Conservation (phyloP, 2,888 invertebrate species). For the Sminthurides aquaticus region DNA sequence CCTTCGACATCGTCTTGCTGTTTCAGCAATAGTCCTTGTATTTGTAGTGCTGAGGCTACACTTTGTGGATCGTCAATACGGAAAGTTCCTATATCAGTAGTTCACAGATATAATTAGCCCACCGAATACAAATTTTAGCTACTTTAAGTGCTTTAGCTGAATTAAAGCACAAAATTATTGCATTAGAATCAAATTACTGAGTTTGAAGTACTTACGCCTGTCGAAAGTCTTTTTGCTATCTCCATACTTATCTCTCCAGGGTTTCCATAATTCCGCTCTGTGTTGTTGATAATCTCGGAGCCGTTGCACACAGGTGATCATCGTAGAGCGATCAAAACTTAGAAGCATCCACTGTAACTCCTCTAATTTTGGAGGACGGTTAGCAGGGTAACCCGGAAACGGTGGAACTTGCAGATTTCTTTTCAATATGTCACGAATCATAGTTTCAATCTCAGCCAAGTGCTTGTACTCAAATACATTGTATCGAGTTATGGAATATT, state of each 20-base stretch:
- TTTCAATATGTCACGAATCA: slow-evolving; percentile 24
- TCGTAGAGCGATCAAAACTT: slow-evolving; percentile 28
- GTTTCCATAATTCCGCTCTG: slow-evolving; percentile 22
- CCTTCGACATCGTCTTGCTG: neutral
- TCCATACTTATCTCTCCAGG: slow-evolving; percentile 30
- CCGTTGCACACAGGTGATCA: slow-evolving; percentile 24
- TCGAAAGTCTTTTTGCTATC: slow-evolving; percentile 35
- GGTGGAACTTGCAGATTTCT: slow-evolving; percentile 1
- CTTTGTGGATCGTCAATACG: slow-evolving; percentile 37
- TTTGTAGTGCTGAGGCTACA: slow-evolving; percentile 40
- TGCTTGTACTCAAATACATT: slow-evolving; percentile 40
- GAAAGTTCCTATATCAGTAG: slow-evolving; percentile 32
- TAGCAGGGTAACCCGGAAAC: slow-evolving; percentile 27
- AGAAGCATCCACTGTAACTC: slow-evolving; percentile 37
- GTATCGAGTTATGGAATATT: slow-evolving; percentile 39
- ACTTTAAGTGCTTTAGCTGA: neutral
- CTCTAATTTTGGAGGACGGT: slow-evolving; percentile 27
- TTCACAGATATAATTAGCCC: too few species aligned
- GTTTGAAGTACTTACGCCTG: slow-evolving; percentile 29
- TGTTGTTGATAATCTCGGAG: slow-evolving; percentile 22
- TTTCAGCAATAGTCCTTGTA: neutral
- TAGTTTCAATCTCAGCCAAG: slow-evolving; percentile 30
- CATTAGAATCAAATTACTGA: too few species aligned
- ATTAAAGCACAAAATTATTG: neutral
- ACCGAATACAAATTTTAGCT: too few species aligned